phyloP scores from a whole-genome alignment of 2,888 invertebrate species.

The Thymelicus sylvestris region DNA sequence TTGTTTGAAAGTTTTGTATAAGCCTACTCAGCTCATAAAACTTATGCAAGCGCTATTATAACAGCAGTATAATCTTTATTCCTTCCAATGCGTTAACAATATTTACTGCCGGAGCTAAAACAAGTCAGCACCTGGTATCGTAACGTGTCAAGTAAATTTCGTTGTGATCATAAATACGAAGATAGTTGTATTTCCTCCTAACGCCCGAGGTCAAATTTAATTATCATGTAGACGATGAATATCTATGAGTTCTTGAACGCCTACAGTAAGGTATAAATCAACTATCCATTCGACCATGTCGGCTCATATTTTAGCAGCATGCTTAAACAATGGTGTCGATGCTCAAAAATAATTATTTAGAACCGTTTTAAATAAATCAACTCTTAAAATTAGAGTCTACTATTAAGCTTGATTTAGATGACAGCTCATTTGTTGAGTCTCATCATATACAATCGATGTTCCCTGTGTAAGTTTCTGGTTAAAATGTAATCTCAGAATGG shows the following conservation, averaged over 20 bases:
- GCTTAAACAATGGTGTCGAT: conserved; percentile 80
- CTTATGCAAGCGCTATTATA: conserved; percentile 36
- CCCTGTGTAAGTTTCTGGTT: no score
- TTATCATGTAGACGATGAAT: conserved; percentile 77
- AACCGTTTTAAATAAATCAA: conserved; percentile 80
- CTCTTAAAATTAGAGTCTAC: conserved; percentile 76
- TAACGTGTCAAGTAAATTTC: conserved; percentile 72
- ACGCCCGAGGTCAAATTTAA: conserved; percentile 80
- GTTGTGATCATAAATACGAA: conserved; percentile 69
- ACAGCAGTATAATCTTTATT: conserved; percentile 42
- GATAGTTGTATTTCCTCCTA: conserved; percentile 62
- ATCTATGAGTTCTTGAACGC: conserved; percentile 58
- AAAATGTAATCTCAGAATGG: no score
- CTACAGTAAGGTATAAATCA: conserved; percentile 75
- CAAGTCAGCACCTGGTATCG: conserved; percentile 67
- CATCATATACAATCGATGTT: not conserved
- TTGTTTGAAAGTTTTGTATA: not conserved
- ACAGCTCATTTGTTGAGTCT: conserved; percentile 67
- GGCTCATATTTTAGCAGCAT: conserved; percentile 65
- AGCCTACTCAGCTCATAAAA: conserved; percentile 28
- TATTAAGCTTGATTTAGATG: conserved; percentile 78
- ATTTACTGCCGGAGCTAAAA: conserved; percentile 59
- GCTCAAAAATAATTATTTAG: conserved; percentile 77
- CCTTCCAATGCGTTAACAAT: conserved; percentile 57
- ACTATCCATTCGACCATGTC: conserved; percentile 50